Evolutionary conservation across 1,140 invertebrate species (phyloP), one percentile per base, ranked within the genome.

Genomic region (Caenorhabditis tropicalis): DNA sequence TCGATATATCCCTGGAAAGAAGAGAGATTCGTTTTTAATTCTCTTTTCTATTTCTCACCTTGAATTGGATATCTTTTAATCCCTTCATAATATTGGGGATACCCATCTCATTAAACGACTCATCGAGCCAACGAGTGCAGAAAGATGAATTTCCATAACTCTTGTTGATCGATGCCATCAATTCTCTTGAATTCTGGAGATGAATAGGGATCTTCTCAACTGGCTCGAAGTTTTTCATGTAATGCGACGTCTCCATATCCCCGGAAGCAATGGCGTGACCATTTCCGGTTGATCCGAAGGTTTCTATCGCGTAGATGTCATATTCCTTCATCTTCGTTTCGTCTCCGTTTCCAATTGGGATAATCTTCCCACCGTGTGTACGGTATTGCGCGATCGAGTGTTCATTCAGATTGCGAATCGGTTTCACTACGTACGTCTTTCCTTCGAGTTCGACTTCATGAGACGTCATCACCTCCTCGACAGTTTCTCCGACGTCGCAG

Each of bases 201-300:
- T 90, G 43, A 36, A 90, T 81, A 6, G 89, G 88, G 80, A 90
- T 87, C 31, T 89, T 86, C 56, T 89, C 88, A 39, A 84, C n/a
- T n/a, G n/a, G 94, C 89, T 99, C 97, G 92, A 95, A 99, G 91
- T 98, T 97, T 92, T 99, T 99, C 98, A 99, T 99, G 90, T 99
- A 99, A 93, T 99, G 98, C 36, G 97, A 99, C 86, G 95, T 96
- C 90, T 99, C 98, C 95, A 99, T 97, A 91, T 99, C 98, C 92
- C 99, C 97, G 91, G 98, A 96, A 1, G 99, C n/a, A n/a, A n/a
- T n/a, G n/a, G n/a, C 97, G 81, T 96, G 93, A 16, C 98, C 98
- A 86, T 95, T 94, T 4, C 98, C 98, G 16, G 98, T 99, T 3
- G 96, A 98, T 9, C 98, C 98, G 91, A 99, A 99, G 0, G 98